These are phyloP conservation scores for Laterallus jamaicensis DNA, from an alignment of 2,113 vertebrate genomes.

Conservation along the genomic window DNA sequence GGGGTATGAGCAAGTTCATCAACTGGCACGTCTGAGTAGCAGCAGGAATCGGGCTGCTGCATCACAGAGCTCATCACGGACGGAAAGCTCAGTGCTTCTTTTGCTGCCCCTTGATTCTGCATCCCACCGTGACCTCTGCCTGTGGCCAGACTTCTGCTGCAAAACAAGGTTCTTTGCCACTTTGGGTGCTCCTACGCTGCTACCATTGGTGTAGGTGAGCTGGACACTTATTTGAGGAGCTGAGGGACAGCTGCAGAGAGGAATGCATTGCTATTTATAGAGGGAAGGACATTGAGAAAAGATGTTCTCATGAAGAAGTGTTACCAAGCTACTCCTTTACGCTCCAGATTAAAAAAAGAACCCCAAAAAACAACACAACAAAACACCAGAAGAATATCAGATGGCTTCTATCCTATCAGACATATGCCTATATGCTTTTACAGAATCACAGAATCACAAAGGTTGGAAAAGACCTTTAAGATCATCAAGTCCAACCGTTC, in stretches of 20 bases:
- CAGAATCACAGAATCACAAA: too few species aligned
- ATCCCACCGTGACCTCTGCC: background rate
- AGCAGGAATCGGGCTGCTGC: background rate
- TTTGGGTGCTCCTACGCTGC: background rate
- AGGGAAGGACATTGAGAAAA: background rate
- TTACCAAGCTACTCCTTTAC: background rate
- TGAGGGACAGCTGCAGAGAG: background rate
- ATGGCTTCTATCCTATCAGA: background rate
- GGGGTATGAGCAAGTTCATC: background rate
- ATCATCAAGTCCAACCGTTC: too few species aligned
- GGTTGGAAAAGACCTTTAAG: too few species aligned
- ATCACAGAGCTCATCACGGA: background rate
- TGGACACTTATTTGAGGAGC: background rate
- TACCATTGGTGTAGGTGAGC: background rate
- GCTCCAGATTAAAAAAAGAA: background rate
- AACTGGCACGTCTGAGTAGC: background rate
- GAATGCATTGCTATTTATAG: background rate
- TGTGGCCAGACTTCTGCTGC: background rate
- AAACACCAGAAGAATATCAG: background rate
- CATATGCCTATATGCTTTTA: background rate
- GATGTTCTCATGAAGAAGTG: background rate
- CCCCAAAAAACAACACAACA: too few species aligned
- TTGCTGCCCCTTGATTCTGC: background rate
- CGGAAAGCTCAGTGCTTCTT: background rate
- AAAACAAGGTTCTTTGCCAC: background rate